Evolutionary conservation across 2,888 invertebrate genomes (phyloP).

Genomic region (Andrena bucephala): DNA sequence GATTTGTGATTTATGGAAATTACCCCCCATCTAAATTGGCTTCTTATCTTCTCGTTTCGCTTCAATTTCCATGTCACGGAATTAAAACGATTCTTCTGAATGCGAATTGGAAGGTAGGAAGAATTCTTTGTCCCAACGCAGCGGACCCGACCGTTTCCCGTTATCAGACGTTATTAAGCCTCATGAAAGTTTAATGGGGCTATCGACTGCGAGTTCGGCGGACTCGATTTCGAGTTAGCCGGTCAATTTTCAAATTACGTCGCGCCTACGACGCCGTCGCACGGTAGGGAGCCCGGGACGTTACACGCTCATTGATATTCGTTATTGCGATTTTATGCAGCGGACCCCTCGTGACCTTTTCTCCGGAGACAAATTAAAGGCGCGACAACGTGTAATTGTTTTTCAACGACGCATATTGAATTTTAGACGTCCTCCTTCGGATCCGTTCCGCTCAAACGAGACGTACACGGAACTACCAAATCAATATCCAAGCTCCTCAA

Average conservation of each 20-base stretch:
- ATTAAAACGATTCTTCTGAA: neutral
- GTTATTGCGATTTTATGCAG: constrained; percentile 76
- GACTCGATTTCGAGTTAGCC: constrained; percentile 56
- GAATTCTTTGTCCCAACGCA: constrained; percentile 4
- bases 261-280: constrained; percentile 47
- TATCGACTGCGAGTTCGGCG: constrained; percentile 29
- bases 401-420: constrained; percentile 75
- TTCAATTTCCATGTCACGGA: constrained; percentile 6
- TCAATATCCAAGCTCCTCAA: constrained; percentile 2
- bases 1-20: neutral
- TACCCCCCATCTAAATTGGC: neutral
- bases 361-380: constrained; percentile 57
- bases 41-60: constrained; percentile 10
- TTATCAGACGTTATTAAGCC: constrained; percentile 41
- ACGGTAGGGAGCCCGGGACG: constrained; percentile 41
- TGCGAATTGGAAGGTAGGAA: neutral
- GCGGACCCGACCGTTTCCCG: constrained; percentile 28
- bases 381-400: constrained; percentile 74
- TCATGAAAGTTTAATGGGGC: constrained; percentile 67
- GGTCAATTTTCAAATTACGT: constrained; percentile 67
- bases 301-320: constrained; percentile 75
- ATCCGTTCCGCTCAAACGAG: constrained; percentile 15
- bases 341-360: constrained; percentile 51
- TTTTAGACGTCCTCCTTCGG: constrained; percentile 49
- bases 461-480: constrained; percentile 13